Evolutionary conservation across 2,888 invertebrate genomes (phyloP), one percentile per base, ranked within the genome.

Genomic region (Hecatera dysodea): DNA sequence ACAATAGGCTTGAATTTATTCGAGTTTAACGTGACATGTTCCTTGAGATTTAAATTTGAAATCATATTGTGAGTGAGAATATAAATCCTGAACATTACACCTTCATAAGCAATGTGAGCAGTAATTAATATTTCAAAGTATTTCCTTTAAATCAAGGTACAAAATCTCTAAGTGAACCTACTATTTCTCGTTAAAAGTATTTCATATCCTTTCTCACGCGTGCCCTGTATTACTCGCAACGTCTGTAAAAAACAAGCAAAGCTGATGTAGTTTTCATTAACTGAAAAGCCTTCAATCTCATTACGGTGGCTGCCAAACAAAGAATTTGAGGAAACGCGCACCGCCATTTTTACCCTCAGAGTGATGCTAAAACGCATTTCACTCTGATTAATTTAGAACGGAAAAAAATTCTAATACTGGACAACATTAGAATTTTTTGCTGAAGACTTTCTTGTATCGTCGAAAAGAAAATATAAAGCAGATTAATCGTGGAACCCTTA

Each of bases 401-500:
- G 56, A 80, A 84, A 86, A 78, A 86, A 82, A 81, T 82, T 86
- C 84, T 83, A 87, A 88, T 85, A 85, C 86, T 83, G 75, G n/a
- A n/a, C n/a, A n/a, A n/a, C n/a, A n/a, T n/a, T n/a, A n/a, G n/a
- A n/a, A n/a, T n/a, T n/a, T n/a, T n/a, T n/a, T n/a, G 81, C 81
- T 72, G 70, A 87, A 89, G 83, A 88, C 83, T 85, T 84, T 88
- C 85, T 88, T 86, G 85, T 90, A 89, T 87, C 86, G 87, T 83
- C 80, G 83, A 86, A 89, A 86, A 84, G 87, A 89, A 89, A 85
- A 91, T 89, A 90, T 86, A 91, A 90, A 91, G 84, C 88, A 91
- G 87, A 94, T 93, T 93, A 93, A 93, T 92, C 88, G 88, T 80
- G 84, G 86, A 88, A 90, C 92, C 91, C 93, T 92, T 95, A 95